phyloP scores from a whole-genome alignment of 2,113 vertebrate species.

The Atrichornis clamosus region DNA sequence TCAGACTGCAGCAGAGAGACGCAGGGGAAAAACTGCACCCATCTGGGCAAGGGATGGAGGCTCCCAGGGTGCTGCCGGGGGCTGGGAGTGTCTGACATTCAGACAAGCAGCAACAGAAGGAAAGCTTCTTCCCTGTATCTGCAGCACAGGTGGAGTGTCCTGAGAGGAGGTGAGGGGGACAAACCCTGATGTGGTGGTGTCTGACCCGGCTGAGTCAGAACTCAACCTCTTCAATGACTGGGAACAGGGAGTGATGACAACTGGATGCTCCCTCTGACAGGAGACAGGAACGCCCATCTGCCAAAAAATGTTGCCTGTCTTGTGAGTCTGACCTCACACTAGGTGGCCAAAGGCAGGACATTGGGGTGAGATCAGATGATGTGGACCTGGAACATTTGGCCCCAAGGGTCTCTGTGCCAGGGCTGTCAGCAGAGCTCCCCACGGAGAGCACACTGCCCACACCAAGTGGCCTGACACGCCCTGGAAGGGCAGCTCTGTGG shows the following conservation, averaged over 20 bases:
- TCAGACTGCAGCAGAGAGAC: not conserved
- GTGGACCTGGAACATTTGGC: not conserved
- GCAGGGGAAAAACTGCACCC: not conserved
- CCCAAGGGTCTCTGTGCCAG: not conserved
- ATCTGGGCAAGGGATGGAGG: not conserved
- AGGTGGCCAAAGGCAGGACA: not conserved
- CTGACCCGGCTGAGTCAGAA: not conserved
- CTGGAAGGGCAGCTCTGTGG: not conserved
- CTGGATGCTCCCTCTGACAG: not conserved
- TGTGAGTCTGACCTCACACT: not conserved
- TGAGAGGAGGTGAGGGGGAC: not conserved
- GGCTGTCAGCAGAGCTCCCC: not conserved
- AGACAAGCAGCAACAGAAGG: not conserved
- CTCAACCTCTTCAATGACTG: not conserved
- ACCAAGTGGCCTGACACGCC: too few relatives aligned
- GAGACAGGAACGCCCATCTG: not conserved
- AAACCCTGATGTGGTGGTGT: not conserved
- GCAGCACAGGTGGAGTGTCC: not conserved
- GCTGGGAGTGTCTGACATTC: not conserved
- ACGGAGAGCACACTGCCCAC: not conserved
- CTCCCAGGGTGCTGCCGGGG: rapidly evolving
- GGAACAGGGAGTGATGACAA: not conserved
- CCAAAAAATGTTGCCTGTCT: not conserved
- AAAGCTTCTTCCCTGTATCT: not conserved
- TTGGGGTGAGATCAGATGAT: too few relatives aligned